These are phyloP conservation scores for Mystacornis crossleyi DNA, from an alignment of 2,113 vertebrate genomes.

Conservation along the genomic window DNA sequence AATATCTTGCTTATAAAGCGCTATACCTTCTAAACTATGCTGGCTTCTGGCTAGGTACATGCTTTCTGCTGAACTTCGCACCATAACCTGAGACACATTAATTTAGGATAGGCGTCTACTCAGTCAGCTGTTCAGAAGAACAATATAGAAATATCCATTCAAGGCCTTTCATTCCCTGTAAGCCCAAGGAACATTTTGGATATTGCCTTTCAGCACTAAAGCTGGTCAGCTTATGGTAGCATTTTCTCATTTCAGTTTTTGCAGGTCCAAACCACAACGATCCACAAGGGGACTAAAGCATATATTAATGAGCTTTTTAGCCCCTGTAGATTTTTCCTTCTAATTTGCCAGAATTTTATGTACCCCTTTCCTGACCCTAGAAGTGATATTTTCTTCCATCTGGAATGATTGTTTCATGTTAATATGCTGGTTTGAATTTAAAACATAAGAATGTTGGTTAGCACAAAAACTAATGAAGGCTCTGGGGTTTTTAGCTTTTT, in stretches of 20 bases:
- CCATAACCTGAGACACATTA: neutral
- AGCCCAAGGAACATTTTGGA: neutral
- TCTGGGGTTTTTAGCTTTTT: constrained; percentile 54
- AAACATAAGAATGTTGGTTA: constrained; percentile 63
- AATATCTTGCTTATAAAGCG: constrained; percentile 24
- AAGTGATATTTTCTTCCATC: constrained; percentile 66
- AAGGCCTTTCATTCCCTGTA: neutral
- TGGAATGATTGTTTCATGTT: constrained; percentile 66
- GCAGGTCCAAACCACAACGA: constrained; percentile 59
- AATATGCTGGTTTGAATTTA: constrained; percentile 59
- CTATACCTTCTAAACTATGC: constrained; percentile 9
- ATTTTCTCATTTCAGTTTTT: constrained; percentile 62
- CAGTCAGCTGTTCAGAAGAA: neutral
- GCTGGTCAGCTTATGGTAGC: constrained; percentile 61
- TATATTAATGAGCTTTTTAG: constrained; percentile 65
- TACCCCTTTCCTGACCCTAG: constrained; percentile 63
- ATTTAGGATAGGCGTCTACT: neutral
- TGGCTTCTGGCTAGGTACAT: neutral
- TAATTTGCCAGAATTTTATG: constrained; percentile 67
- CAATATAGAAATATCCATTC: neutral
- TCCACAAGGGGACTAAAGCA: constrained; percentile 44
- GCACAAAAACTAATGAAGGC: constrained; percentile 67
- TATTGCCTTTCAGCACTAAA: constrained; percentile 56
- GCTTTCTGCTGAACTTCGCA: constrained; percentile 27
- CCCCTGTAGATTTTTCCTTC: constrained; percentile 61